Percentiles rank a stretch among this genome's conserved stretches.
Evolutionary conservation across 2,113 vertebrate species (phyloP).

Genomic region (Solea solea): DNA sequence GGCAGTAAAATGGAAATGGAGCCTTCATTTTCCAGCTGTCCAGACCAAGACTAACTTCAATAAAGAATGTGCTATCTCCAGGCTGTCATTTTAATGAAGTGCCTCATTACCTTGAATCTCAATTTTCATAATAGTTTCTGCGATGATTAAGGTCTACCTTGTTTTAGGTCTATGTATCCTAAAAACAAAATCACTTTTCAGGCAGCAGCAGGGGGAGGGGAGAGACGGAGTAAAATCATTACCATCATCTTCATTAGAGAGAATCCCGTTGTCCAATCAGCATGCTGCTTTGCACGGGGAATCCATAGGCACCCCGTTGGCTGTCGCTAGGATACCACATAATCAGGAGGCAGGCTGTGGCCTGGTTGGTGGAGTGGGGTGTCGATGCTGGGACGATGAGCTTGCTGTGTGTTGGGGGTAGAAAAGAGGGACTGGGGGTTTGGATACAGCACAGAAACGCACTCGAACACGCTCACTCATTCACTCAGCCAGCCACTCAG

Average conservation of each 20-base stretch:
- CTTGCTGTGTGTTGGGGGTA: slow-evolving; percentile 69
- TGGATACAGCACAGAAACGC: slow-evolving; percentile 58
- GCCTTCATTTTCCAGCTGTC: slow-evolving; percentile 7
- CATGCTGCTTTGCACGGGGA: slow-evolving; percentile 59
- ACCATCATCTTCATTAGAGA: slow-evolving; percentile 83
- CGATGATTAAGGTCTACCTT: slow-evolving; percentile 6
- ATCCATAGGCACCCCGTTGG: slow-evolving; percentile 79
- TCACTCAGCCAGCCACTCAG: slow-evolving; percentile 54
- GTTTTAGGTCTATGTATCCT: slow-evolving; percentile 22
- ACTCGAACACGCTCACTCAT: slow-evolving; percentile 55
- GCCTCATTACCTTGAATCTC: slow-evolving; percentile 10
- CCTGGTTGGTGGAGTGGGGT: slow-evolving; percentile 73
- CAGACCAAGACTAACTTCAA: neutral
- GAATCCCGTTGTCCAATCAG: slow-evolving; percentile 75
- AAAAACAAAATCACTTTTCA: slow-evolving; percentile 45
- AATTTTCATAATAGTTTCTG: neutral
- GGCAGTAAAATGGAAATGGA: slow-evolving; percentile 1
- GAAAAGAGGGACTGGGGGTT: slow-evolving; percentile 63
- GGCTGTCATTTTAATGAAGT: slow-evolving; percentile 18
- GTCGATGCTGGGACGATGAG: slow-evolving; percentile 71
- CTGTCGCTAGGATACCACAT: slow-evolving; percentile 85
- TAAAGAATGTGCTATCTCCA: neutral
- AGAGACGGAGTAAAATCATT: slow-evolving; percentile 73
- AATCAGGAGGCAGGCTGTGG: slow-evolving; percentile 80
- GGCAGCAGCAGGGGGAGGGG: slow-evolving; percentile 62